Evolutionary conservation across 2,113 vertebrate genomes (phyloP), one percentile per base, ranked within the genome.

Genomic region (Sialia sialis): DNA sequence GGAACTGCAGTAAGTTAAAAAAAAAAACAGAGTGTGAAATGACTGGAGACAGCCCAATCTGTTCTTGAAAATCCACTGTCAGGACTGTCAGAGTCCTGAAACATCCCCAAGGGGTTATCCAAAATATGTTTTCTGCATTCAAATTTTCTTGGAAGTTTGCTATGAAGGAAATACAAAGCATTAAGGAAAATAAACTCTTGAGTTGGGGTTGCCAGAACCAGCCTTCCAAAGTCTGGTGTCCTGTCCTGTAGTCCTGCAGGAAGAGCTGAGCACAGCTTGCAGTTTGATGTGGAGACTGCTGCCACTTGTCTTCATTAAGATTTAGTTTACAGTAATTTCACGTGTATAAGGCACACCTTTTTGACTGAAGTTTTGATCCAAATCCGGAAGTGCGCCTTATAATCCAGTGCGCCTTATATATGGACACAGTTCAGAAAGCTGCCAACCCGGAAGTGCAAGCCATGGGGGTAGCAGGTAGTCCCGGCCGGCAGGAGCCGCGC

Each of bases 141-240:
- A 36, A 48, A 69, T 5, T 17, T 77, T 59, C 48, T 30, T 16
- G 56, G 36, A 74, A 15, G 5, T 80, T 60, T 66, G 15, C 26
- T 74, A 34, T 34, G 16, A 58, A 77, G 34, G 64, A 81, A 91
- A 58, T 21, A 7, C 7, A 75, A 63, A 77, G 29, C 26, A 15
- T 23, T 26, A 5, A 25, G 38, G 17, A 80, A 76, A 55, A 88
- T 23, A 0, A 25, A 59, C 19, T 9, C 6, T 36, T 52, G 55
- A 39, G 16, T 11, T 2, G 1, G 13, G 10, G 5, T 2, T 83
- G 39, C 25, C 43, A 70, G 86, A 63, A 54, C 0, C 1, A 86
- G 43, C 11, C 22, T 52, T 23, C 15, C 3, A 0, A 64, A 68
- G 6, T 11, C 26, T 38, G 22, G 9, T 26, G 32, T 76, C 76